Evolutionary conservation across 2,888 invertebrate species (phyloP), one percentile per base, ranked within the genome.

Genomic region (Andricus quercusramuli): DNA sequence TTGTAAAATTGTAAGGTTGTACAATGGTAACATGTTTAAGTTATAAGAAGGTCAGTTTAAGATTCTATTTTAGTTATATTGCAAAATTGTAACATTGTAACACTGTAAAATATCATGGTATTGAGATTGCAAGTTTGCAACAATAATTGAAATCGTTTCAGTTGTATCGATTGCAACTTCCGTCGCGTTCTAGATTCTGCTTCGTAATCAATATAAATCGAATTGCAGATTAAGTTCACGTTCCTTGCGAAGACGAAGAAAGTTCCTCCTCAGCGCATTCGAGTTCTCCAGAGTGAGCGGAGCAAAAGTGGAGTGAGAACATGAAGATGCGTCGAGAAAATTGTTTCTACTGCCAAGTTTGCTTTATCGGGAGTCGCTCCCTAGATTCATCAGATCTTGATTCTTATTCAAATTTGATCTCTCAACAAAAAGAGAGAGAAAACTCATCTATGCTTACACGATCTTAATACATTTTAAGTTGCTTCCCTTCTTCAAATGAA

Each of bases 131-230:
- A 29, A 32, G 1, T 51, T 20, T 32, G 51, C 51, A 74, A 32
- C n/a, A 74, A 47, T 74, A 29, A 74, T 74, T 74, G 70, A 56
- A 74, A 74, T 47, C 51, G 47, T 74, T 47, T 9, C 66, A 66
- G 67, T 51, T 77, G 65, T 80, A 79, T 65, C 25, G 62, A 83
- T 81, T 77, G 66, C 22, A 66, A 79, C 65, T 80, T 77, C 74
- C 25, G 41, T 77, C 68, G 70, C 66, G 81, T 67, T 68, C 79
- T 29, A 51, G 29, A 74, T 51, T 74, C 70, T 51, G 80, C 83
- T 84, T 86, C 84, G 83, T 86, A 85, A 88, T 88, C 87, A 83
- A 87, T 87, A 88, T 86, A 85, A 86, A 89, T 88, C 87, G 88
- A 88, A 89, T 88, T 86, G 86, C 85, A 88, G 85, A 88, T 88